Percentiles rank a stretch among this genome's conserved stretches.
Evolutionary conservation across 2,797 vertebrate species (phyloP).

Genomic region (Galaxias olidus): DNA sequence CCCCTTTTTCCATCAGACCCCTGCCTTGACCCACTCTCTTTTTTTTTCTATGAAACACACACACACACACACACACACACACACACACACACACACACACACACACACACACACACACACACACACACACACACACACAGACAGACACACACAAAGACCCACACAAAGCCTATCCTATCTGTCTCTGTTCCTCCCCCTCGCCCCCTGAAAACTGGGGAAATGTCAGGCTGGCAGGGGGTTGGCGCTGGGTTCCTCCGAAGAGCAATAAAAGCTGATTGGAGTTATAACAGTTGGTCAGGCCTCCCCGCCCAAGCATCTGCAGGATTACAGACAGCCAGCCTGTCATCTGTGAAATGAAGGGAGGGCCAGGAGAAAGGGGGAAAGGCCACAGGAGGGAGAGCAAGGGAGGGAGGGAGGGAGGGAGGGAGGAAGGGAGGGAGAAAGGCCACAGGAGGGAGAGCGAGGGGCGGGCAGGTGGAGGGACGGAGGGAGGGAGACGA

Average conservation of each 20-base stretch:
- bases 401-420: constrained; percentile 12
- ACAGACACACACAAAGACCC: neutral
- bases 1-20: constrained; percentile 53
- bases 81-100: constrained; percentile 7
- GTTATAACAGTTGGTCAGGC: constrained; percentile 72
- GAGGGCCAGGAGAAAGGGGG: constrained; percentile 52
- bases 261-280: constrained; percentile 78
- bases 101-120: constrained; percentile 18
- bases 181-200: constrained; percentile 17
- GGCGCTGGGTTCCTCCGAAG: constrained; percentile 58
- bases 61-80: constrained; percentile 9
- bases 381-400: constrained; percentile 54
- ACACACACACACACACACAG: constrained; percentile 9
- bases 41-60: constrained; percentile 7
- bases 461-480: constrained; percentile 28
- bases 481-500: neutral
- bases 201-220: constrained; percentile 36
- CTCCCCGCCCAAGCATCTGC: constrained; percentile 67
- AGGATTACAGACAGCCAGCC: constrained; percentile 67
- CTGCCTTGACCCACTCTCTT: constrained; percentile 27
- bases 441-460: constrained; percentile 9
- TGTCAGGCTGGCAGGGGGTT: constrained; percentile 52
- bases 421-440: constrained; percentile 2
- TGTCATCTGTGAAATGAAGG: constrained; percentile 78
- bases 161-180: constrained; percentile 2